A percentile compares a stretch with the other conserved stretches of the same genome.
phyloP scores from a whole-genome alignment of 2,888 invertebrate genomes.

The Gymnosoma rotundatum region DNA sequence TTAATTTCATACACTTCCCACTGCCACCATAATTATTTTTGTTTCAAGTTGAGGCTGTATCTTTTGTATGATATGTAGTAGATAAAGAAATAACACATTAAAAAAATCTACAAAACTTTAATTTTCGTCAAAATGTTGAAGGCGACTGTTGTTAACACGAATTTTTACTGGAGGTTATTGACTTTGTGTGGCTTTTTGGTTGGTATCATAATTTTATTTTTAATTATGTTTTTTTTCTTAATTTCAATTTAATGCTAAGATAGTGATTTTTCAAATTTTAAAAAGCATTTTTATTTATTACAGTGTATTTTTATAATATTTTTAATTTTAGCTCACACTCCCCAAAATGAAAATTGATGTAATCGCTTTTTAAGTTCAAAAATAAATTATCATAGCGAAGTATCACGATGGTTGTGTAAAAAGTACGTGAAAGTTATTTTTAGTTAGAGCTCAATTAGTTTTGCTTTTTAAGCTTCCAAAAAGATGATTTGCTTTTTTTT shows the following conservation, averaged over 20 bases:
- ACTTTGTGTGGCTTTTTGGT: constrained; percentile 12
- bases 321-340: no score
- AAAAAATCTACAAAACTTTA: constrained; percentile 1
- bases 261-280: constrained; percentile 23
- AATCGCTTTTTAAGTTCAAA: no score
- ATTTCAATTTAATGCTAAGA: constrained; percentile 16
- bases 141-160: constrained; percentile 54
- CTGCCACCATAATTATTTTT: constrained; percentile 26
- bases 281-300: neutral
- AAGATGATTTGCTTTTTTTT: no score
- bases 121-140: constrained; percentile 43
- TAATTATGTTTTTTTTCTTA: constrained; percentile 4
- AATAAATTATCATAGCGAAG: no score
- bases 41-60: constrained; percentile 29
- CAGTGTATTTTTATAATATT: no score
- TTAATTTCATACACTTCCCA: constrained; percentile 65
- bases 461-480: no score
- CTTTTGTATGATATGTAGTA: constrained; percentile 12
- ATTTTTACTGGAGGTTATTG: constrained; percentile 46
- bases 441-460: no score
- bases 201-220: constrained; percentile 21
- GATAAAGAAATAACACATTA: constrained; percentile 23
- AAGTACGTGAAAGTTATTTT: no score
- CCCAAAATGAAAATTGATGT: no score
- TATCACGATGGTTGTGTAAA: no score